Base-by-base conservation (phyloP, 2,113 vertebrate genomes). In the Furnarius figulus region DNA sequence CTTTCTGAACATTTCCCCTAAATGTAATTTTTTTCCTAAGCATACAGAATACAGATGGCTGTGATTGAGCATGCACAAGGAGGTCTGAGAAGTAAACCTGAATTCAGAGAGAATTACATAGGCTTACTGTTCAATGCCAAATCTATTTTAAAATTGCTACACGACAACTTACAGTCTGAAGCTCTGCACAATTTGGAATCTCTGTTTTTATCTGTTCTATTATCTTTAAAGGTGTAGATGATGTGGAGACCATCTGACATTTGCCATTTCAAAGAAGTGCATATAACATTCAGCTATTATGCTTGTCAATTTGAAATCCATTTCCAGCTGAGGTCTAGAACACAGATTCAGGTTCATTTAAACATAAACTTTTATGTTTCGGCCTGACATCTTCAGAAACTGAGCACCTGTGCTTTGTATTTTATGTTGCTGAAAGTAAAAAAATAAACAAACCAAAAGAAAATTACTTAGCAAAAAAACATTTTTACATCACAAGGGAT, bases 251-350 rank as follows among this genome's bases (percentile, higher is more conserved):
- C 11, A 39, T 56, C 62, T 71, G 35, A 97, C 90, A 40, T n/a
- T 93, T 17, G 71, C 44, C 44, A 55, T 92, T 96, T 89, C n/a
- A 83, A 76, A 92, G 85, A 55, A 80, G 33, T 61, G 28, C 65
- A 68, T 65, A 89, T 66, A 81, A 55, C 9, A 0, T 90, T 90
- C 72, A 93, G 71, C 62, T 85, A 80, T 94, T 91, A 88, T 8
- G 52, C 6, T 85, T 79, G 46, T 62, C 76, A 96, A 82, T 95
- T 96, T 80, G 77, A 91, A 96, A 96, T 79, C 88, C 22, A 76
- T 87, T 95, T 94, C 95, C 77, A 95, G 75, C 53, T 93, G 80
- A 73, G 80, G 91, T 94, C 56, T 95, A 83, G 89, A 96, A 89
- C 30, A 42, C 10, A 93, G 65, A 75, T 80, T 89, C 66, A 84